A percentile compares a stretch with the other conserved stretches of the same genome.
phyloP scores from a whole-genome alignment of 2,113 vertebrate genomes.

The Trichechus manatus region DNA sequence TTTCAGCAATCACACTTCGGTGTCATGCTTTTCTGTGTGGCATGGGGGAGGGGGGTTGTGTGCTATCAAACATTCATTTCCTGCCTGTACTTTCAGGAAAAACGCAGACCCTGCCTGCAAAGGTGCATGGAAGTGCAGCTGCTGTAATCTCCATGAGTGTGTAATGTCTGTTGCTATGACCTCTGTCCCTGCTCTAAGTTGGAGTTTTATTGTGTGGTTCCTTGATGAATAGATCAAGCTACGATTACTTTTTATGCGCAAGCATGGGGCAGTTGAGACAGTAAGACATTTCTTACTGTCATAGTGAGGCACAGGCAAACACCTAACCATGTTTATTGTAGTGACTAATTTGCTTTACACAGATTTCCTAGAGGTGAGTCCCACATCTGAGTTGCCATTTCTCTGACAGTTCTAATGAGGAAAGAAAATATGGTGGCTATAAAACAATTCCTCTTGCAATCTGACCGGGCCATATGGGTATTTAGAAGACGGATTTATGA shows the following conservation, averaged over 20 bases:
- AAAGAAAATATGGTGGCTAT: background rate
- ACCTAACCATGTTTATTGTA: background rate
- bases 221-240: background rate
- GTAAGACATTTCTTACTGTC: background rate
- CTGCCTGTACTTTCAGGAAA: background rate
- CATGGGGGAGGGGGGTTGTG: background rate
- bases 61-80: background rate
- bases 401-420: background rate
- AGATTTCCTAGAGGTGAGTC: background rate
- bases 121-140: background rate
- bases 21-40: background rate
- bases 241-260: background rate
- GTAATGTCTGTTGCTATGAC: background rate
- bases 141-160: fast-evolving
- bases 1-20: background rate
- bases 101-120: background rate
- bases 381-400: background rate
- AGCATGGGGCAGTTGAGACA: fast-evolving
- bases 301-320: background rate
- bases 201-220: background rate
- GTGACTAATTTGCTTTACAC: background rate
- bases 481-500: background rate
- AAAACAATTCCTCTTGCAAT: background rate
- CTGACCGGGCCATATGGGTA: background rate
- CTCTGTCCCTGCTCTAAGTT: background rate